These are phyloP conservation scores for Macrobrachium rosenbergii DNA, from an alignment of 1,140 invertebrate species.

Conservation along the genomic window DNA sequence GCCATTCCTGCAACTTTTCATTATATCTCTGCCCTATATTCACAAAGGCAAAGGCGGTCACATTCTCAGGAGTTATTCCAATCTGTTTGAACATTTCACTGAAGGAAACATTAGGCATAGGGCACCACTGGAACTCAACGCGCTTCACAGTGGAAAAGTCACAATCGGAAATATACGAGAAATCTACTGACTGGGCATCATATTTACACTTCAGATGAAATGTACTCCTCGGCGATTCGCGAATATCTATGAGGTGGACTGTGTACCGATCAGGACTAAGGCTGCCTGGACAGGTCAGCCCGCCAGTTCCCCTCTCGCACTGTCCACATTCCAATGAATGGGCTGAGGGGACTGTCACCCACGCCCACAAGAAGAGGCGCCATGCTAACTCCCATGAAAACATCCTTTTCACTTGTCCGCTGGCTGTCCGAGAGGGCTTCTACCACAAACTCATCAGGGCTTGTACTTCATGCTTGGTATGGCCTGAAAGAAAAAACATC, in stretches of 20 bases:
- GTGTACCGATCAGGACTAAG: not conserved
- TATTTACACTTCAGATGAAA: not conserved
- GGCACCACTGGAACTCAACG: constrained; percentile 31
- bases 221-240: not conserved
- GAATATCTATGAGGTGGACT: not conserved
- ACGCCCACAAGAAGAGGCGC: not conserved
- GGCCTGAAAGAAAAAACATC: too few relatives aligned
- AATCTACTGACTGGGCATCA: not conserved
- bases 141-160: constrained; percentile 20
- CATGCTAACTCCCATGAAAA: too few relatives aligned
- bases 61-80: constrained; percentile 26
- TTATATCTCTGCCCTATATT: constrained; percentile 59
- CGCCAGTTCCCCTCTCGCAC: not conserved
- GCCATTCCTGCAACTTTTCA: constrained; percentile 71
- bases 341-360: not conserved
- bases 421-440: too few relatives aligned
- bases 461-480: too few relatives aligned
- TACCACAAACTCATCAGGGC: too few relatives aligned
- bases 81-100: constrained; percentile 18
- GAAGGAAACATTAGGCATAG: constrained; percentile 25
- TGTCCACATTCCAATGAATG: not conserved
- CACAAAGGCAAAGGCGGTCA: constrained; percentile 5
- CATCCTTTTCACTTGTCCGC: too few relatives aligned
- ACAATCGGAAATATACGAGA: constrained; percentile 23
- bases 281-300: not conserved